phyloP scores from a whole-genome alignment of 2,797 vertebrate genomes.

The Chromis chromis region DNA sequence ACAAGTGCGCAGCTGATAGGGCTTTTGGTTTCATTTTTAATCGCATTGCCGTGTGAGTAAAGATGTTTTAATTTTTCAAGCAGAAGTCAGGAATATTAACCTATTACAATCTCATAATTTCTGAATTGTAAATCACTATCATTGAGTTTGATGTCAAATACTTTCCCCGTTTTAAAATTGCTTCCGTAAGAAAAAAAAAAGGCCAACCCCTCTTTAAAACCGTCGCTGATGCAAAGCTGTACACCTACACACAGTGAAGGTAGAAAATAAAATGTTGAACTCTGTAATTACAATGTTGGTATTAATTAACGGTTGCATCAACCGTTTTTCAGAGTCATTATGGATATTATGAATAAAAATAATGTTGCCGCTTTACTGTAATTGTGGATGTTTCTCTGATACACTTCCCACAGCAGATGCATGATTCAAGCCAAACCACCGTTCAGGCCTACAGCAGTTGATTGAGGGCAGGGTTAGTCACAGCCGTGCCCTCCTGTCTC shows the following conservation, averaged over 20 bases:
- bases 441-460: background rate
- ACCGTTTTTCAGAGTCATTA: background rate
- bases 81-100: too few species aligned
- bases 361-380: background rate
- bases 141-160: too few species aligned
- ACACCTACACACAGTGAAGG: background rate
- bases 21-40: too few species aligned
- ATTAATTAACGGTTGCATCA: background rate
- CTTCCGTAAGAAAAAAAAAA: background rate
- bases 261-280: background rate
- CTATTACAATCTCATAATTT: too few species aligned
- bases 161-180: too few species aligned
- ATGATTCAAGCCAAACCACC: background rate
- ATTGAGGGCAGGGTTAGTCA: conserved; percentile 14
- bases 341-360: background rate
- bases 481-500: conserved; percentile 1
- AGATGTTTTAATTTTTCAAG: too few species aligned
- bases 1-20: too few species aligned
- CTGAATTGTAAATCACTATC: background rate
- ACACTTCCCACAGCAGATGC: background rate
- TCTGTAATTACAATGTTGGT: too few species aligned
- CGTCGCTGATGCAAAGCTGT: background rate
- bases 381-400: background rate
- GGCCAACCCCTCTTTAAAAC: background rate
- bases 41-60: too few species aligned